Base-by-base conservation (phyloP, 2,113 vertebrate species). In the Platycercus adscitus region DNA sequence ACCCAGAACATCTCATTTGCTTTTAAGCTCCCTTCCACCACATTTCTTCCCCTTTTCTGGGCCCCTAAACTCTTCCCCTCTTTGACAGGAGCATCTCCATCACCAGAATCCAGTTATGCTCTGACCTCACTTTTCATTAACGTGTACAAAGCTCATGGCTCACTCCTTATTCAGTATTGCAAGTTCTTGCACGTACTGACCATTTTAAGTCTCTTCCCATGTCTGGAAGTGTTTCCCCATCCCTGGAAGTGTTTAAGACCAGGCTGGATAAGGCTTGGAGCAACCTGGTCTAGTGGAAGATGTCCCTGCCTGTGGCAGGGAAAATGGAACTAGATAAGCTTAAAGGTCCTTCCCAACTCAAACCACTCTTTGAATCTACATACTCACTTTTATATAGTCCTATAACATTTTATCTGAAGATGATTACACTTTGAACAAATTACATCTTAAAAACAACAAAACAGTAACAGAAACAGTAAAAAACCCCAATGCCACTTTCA, bases 391-490 rank as follows among this genome's bases (percentile, higher is more conserved):
- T 94, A 93, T 93, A 68, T 16, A 39, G 43, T 37, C 93, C 91
- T 82, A 81, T 89, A 93, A 95, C 86, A 61, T 95, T 96, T 94
- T 92, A 93, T 89, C 73, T 69, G 28, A 85, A 91, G 78, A 95
- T 56, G 55, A 69, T 26, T 41, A 79, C 50, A 63, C 63, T 96
- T 79, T 7, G 33, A 94, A 82, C 69, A 91, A 92, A 91, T 92
- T 68, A 46, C 55, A 75, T 44, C 77, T 56, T 52, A 9, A 52
- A 81, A 13, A 5, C 56, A 81, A n/a, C 26, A 13, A 56, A 61
- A 39, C 41, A 80, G 63, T 44, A 89, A 86, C 41, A 82, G 63
- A 52, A 89, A 88, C 92, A 90, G 47, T 88, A 95, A 93, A 96
- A 94, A 61, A 93, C 37, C 2, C 31, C 70, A 63, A 39, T 11